Percentiles rank a stretch among this genome's conserved stretches.
Conservation (phyloP, 1,140 invertebrate species). For the Solenopsis fugax region DNA sequence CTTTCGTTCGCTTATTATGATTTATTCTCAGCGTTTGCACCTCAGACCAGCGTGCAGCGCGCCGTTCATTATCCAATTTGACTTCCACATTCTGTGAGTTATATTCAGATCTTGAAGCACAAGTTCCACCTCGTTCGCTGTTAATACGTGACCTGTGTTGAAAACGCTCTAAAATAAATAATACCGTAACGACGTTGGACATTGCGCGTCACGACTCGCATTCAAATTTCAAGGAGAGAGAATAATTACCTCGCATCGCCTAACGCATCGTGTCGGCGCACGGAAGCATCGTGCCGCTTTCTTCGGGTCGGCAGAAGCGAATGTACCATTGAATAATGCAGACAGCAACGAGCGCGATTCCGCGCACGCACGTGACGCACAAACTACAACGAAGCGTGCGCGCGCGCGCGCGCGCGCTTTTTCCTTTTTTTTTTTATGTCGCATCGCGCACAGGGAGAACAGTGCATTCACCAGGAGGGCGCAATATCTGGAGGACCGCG, state of each 20-base stretch:
- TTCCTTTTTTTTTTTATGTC: slow-evolving; percentile 35
- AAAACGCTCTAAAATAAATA: slow-evolving; percentile 35
- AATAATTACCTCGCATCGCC: slow-evolving; percentile 45
- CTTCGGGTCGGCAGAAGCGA: slow-evolving; percentile 7
- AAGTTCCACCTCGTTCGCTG: not conserved
- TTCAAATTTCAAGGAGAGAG: slow-evolving; percentile 47
- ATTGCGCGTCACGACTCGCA: not conserved
- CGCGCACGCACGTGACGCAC: slow-evolving; percentile 49
- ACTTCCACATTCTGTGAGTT: not conserved
- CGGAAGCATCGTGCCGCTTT: slow-evolving; percentile 14
- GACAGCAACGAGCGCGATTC: slow-evolving; percentile 31
- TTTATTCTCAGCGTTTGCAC: not conserved
- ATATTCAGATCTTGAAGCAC: slow-evolving; percentile 11
- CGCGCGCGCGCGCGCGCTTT: not conserved
- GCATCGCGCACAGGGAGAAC: slow-evolving; percentile 59
- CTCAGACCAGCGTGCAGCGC: not conserved
- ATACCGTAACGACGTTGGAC: not conserved
- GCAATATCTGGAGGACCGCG: slow-evolving; percentile 82
- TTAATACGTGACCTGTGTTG: not conserved
- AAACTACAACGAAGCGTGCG: slow-evolving; percentile 50
- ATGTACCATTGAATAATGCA: slow-evolving; percentile 65
- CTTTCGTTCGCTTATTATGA: not conserved
- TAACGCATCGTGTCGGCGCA: slow-evolving; percentile 31
- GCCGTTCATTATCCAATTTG: not conserved
- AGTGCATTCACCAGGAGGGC: slow-evolving; percentile 79